Conservation (phyloP, 1,140 invertebrate genomes). For the Eupeodes corollae region DNA sequence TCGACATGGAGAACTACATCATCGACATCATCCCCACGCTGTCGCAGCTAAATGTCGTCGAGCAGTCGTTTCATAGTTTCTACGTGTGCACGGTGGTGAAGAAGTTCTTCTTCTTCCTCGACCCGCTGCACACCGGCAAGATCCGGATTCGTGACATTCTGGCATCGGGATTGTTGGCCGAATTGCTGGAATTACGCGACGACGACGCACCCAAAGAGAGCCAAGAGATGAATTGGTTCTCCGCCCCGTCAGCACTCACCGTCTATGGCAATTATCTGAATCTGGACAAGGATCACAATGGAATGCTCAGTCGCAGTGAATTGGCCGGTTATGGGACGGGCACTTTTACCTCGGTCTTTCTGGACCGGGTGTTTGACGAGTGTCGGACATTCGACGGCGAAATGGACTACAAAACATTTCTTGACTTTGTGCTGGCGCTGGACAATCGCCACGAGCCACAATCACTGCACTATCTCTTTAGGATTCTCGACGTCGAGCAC, state of each 20-base stretch:
- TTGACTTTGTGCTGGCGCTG: conserved; percentile 87
- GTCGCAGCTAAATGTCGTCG: conserved; percentile 76
- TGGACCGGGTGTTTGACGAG: conserved; percentile 90
- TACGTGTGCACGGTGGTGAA: conserved; percentile 91
- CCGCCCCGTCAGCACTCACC: conserved; percentile 73
- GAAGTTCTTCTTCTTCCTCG: conserved; percentile 93
- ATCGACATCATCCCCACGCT: conserved; percentile 83
- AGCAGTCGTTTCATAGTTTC: conserved; percentile 90
- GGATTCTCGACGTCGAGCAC: conserved; percentile 82
- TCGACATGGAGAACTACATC: conserved; percentile 91
- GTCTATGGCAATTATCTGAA: conserved; percentile 91
- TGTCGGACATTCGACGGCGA: conserved; percentile 91
- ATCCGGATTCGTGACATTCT: conserved; percentile 86
- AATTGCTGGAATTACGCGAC: conserved; percentile 78
- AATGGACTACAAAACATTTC: conserved; percentile 96
- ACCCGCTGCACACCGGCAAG: conserved; percentile 74
- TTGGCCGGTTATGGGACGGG: conserved; percentile 80
- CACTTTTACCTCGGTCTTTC: conserved; percentile 81
- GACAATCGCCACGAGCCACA: conserved; percentile 88
- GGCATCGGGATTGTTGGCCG: conserved; percentile 82
- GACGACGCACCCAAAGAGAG: conserved; percentile 72
- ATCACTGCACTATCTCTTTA: conserved; percentile 82
- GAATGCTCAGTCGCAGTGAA: conserved; percentile 85
- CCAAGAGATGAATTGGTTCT: conserved; percentile 91
- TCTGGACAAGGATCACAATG: conserved; percentile 89